These are phyloP conservation scores for Hydraecia micacea DNA, from an alignment of 2,888 invertebrate species.

Conservation along the genomic window DNA sequence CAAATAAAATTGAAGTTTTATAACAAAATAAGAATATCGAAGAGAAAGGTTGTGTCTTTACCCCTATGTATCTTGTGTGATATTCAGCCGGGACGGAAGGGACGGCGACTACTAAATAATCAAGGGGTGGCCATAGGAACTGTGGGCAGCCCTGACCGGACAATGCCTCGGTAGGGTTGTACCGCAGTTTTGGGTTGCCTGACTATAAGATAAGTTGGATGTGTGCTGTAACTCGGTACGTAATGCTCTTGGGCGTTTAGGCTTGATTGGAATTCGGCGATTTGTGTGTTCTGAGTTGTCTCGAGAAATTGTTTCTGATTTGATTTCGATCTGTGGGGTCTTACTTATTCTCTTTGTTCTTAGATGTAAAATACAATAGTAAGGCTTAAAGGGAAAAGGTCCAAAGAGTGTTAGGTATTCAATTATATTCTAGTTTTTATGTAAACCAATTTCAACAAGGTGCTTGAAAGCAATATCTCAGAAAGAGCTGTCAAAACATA, in stretches of 20 bases:
- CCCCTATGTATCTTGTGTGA: slow-evolving; percentile 49
- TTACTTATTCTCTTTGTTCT: slow-evolving; percentile 8
- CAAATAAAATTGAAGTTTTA: slow-evolving; percentile 62
- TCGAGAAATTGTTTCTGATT: slow-evolving; percentile 44
- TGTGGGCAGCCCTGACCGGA: slow-evolving; percentile 51
- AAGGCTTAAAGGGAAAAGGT: background rate
- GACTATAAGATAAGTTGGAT: slow-evolving; percentile 53
- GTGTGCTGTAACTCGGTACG: slow-evolving; percentile 33
- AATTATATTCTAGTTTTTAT: background rate
- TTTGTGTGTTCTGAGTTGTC: slow-evolving; percentile 32
- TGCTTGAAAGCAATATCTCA: slow-evolving; percentile 17
- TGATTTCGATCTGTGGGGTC: slow-evolving; percentile 19
- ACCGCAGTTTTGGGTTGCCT: slow-evolving; percentile 37
- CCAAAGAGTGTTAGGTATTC: background rate
- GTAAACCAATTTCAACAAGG: background rate
- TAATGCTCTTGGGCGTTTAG: slow-evolving; percentile 39
- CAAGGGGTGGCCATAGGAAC: slow-evolving; percentile 46
- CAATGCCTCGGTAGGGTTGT: slow-evolving; percentile 36
- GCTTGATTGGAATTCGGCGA: slow-evolving; percentile 52
- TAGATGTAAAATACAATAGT: background rate
- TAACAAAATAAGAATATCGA: slow-evolving; percentile 61
- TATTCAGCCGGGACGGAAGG: slow-evolving; percentile 64
- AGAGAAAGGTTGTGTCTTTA: slow-evolving; percentile 47
- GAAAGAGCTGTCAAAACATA: slow-evolving; percentile 17
- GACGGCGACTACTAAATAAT: slow-evolving; percentile 60